phyloP scores from a whole-genome alignment of 2,888 invertebrate genomes.

The Halictus quadricinctus region DNA sequence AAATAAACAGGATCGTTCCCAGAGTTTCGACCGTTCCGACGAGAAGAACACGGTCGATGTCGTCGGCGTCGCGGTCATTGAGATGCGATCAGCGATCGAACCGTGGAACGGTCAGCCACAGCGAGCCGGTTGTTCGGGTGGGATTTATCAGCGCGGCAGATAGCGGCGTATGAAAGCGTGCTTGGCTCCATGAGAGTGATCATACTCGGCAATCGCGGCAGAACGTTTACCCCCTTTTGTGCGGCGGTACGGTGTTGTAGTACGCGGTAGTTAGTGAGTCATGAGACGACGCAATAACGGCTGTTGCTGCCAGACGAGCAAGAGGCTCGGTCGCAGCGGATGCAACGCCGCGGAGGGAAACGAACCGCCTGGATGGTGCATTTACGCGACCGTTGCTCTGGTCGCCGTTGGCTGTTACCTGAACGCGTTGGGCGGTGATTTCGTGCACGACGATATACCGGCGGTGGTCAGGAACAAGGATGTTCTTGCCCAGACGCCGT shows the following conservation, averaged over 20 bases:
- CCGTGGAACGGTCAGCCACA: conserved; percentile 35
- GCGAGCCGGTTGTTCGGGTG: background rate
- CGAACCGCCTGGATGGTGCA: conserved; percentile 84
- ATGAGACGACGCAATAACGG: conserved; percentile 76
- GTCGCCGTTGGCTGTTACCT: conserved; percentile 88
- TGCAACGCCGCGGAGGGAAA: conserved; percentile 82
- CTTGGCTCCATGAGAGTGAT: conserved; percentile 57
- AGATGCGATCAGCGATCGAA: conserved; percentile 58
- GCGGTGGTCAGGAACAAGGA: conserved; percentile 92
- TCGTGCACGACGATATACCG: conserved; percentile 94
- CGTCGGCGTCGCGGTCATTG: conserved; percentile 29
- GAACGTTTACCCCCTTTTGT: conserved; percentile 53
- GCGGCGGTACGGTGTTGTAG: conserved; percentile 18
- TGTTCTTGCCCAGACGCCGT: conserved; percentile 87
- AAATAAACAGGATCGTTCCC: background rate
- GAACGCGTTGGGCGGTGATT: conserved; percentile 90
- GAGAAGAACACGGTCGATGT: conserved; percentile 15
- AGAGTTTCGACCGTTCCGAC: background rate
- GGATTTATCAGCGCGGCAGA: conserved; percentile 40
- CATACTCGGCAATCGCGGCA: conserved; percentile 41
- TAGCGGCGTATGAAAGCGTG: conserved; percentile 47
- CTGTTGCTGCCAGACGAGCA: conserved; percentile 71
- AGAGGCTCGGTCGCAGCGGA: conserved; percentile 76
- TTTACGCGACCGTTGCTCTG: conserved; percentile 86
- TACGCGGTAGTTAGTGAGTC: conserved; percentile 36